These are phyloP conservation scores for Botia kubotai DNA, from an alignment of 2,797 vertebrate species.

Conservation along the genomic window DNA sequence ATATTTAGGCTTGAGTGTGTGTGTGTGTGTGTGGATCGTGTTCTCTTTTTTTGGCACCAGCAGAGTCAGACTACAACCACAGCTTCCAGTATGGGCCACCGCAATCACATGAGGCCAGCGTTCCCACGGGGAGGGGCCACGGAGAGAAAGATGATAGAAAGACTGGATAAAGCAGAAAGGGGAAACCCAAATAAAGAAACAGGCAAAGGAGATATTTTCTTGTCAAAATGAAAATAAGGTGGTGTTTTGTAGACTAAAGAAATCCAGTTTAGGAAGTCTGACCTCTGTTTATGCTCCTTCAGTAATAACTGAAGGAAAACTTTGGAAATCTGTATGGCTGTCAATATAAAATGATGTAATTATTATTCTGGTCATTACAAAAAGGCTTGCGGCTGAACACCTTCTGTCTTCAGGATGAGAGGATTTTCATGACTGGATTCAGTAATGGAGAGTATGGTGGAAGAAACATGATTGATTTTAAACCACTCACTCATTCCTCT, in stretches of 20 bases:
- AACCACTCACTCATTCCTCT: too few relatives aligned
- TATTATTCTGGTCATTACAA: not conserved
- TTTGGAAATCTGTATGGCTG: too few relatives aligned
- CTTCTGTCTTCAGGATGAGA: too few relatives aligned
- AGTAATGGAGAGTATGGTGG: too few relatives aligned
- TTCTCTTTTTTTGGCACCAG: slow-evolving; percentile 73
- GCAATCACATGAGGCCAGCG: slow-evolving; percentile 77
- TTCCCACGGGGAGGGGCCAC: slow-evolving; percentile 80
- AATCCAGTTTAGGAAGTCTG: not conserved
- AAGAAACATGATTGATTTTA: too few relatives aligned
- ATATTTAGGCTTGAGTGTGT: slow-evolving; percentile 17
- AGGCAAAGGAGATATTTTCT: not conserved
- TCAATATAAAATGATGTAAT: not conserved
- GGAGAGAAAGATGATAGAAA: not conserved
- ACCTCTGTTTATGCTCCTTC: not conserved
- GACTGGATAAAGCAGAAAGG: not conserved
- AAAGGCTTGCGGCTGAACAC: not conserved
- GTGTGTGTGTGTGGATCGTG: slow-evolving; percentile 40
- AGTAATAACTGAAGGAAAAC: too few relatives aligned
- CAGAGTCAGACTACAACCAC: slow-evolving; percentile 76
- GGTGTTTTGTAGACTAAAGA: not conserved
- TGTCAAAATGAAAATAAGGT: not conserved
- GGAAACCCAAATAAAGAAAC: not conserved
- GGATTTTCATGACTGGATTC: too few relatives aligned
- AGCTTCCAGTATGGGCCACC: slow-evolving; percentile 82